Evolutionary conservation across 2,113 vertebrate genomes (phyloP), one percentile per base, ranked within the genome.

Genomic region (Sinocyclocheilus anshuiensis): DNA sequence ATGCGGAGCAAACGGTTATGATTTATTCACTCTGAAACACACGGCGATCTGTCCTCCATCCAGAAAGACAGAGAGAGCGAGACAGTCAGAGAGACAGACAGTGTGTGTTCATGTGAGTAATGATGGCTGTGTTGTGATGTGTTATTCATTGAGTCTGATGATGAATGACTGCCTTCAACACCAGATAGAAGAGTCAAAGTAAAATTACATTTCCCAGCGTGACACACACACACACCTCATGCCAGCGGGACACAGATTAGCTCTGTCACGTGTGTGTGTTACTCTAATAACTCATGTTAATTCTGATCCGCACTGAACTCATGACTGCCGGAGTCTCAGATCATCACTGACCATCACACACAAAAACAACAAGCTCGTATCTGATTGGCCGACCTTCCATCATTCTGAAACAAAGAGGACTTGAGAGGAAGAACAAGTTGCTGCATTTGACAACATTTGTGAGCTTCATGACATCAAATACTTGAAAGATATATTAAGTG

Each of bases 91-190:
- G 78, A 65, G 36, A 24, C 20, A 81, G 79, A 65, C 10, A 81
- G 79, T 33, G 57, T 63, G 55, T 76, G 55, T 75, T 16, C 29
- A 59, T n/a, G 39, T 76, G 24, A 76, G 16, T 29, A 77, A 67
- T 5, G 22, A 22, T 57, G 0, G 0, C 18, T 39, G 11, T 86
- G 36, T 45, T 77, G 13, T 39, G 39, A 55, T 39, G 26, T 13
- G 53, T 74, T 55, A 57, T 63, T 36, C 39, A 53, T 39, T 1
- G 18, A 36, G 48, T n/a, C 69, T 72, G 69, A 39, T 72, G 69
- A 72, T 22, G 69, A 72, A 72, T 42, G 69, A 42, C 69, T 72
- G 18, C 69, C 18, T 72, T 72, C 69, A 42, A 72, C 69, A 72
- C 69, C 69, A 72, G 18, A 72, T 11, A 72, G 33, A 72, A 22